Base-by-base conservation (phyloP, 2,113 vertebrate genomes). In the Gallinago paraguaiae region DNA sequence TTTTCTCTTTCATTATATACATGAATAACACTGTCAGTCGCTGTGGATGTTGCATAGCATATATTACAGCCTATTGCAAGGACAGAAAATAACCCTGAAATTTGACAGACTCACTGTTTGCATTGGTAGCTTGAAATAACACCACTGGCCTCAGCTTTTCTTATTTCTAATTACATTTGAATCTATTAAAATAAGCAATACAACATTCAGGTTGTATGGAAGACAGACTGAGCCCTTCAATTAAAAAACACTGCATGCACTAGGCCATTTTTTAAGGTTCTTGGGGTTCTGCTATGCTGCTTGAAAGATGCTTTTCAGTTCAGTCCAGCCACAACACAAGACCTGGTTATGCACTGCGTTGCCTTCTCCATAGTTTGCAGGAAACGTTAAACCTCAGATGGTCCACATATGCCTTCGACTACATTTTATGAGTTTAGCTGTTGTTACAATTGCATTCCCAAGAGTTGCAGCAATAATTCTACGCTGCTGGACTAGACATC, bases 1-100 rank as follows among this genome's bases (percentile, higher is more conserved):
- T 87, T 85, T 95, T 88, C 43, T 59, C 20, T 87, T 82, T 77
- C 31, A 79, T 88, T 88, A 91, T 92, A 94, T 93, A 79, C 48
- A 46, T 54, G 11, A 90, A 90, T 57, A 56, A 65, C 27, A 61
- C 24, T 43, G 16, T 33, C 51, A 63, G 22, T 77, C 81, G 9
- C 18, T 43, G 22, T 56, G 46, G 37, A 39, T 82, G 28, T 24
- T 1, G 1, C 37, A 41, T 24, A 54, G 7, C 18, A 50, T 18
- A 28, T 78, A 69, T 88, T 86, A 30, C 7, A 69, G 27, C 10
- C 31, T 77, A 9, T 68, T 92, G 45, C 39, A 71, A 54, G 45
- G 86, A 85, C 2, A 35, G 19, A 94, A 95, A 91, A 82, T 54
- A 88, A 81, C 51, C 31, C 67, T 59, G 35, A 90, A 84, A 93